These are phyloP conservation scores for Oncorhynchus masou DNA, from an alignment of 2,113 vertebrate species.

Conservation along the genomic window DNA sequence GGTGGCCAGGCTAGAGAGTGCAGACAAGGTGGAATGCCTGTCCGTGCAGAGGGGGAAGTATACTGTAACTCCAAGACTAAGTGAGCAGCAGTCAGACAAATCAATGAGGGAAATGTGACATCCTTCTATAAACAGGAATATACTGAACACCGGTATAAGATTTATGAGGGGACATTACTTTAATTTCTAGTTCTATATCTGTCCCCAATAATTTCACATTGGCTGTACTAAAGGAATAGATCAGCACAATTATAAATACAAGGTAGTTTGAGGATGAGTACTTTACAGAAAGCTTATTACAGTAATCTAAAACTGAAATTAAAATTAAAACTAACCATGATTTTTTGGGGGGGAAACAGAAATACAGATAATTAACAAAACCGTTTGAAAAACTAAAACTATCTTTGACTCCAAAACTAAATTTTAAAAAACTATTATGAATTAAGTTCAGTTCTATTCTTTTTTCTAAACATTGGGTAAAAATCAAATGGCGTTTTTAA, in stretches of 20 bases:
- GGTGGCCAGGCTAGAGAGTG: slow-evolving; percentile 40
- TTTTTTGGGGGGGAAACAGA: too few relatives aligned
- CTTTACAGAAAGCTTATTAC: too few relatives aligned
- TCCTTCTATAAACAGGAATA: background rate
- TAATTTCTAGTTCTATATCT: slow-evolving; percentile 21
- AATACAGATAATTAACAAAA: too few relatives aligned
- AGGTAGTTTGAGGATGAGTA: background rate
- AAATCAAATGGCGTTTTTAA: too few relatives aligned
- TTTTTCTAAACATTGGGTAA: too few relatives aligned
- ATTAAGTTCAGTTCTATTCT: too few relatives aligned
- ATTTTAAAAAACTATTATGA: too few relatives aligned
- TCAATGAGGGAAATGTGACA: slow-evolving; percentile 8
- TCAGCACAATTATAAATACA: slow-evolving; percentile 1
- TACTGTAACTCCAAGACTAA: slow-evolving; percentile 18
- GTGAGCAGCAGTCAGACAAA: slow-evolving; percentile 19
- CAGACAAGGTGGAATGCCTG: slow-evolving; percentile 35
- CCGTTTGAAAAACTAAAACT: too few relatives aligned
- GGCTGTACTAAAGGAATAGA: slow-evolving; percentile 19
- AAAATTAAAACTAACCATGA: too few relatives aligned
- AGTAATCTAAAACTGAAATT: too few relatives aligned
- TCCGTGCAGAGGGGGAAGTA: slow-evolving; percentile 11
- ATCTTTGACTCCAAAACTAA: too few relatives aligned
- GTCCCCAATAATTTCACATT: slow-evolving; percentile 28
- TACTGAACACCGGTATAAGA: slow-evolving; percentile 18
- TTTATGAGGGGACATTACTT: slow-evolving; percentile 48